A percentile compares a stretch with the other conserved stretches of the same genome.
Evolutionary conservation across 2,797 vertebrate species (phyloP).

Genomic region (Phoebastria nigripes): DNA sequence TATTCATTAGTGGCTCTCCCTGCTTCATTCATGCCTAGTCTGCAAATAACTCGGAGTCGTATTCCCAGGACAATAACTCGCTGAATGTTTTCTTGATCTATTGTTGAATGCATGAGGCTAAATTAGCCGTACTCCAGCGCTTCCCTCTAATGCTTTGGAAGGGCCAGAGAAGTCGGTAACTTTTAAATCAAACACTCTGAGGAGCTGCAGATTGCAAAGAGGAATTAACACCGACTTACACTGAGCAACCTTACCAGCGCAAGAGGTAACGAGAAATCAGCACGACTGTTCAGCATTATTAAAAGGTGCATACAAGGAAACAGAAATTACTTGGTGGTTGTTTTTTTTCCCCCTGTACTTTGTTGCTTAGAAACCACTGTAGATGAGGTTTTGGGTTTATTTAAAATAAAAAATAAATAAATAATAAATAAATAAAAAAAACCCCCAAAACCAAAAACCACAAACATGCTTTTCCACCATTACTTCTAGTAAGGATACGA

Average conservation of each 20-base stretch:
- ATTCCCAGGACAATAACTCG: neutral
- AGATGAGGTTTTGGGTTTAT: neutral
- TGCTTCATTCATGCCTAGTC: fast-evolving
- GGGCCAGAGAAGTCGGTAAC: fast-evolving
- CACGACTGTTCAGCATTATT: fast-evolving
- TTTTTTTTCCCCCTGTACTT: neutral
- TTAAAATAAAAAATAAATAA: neutral
- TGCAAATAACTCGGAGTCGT: fast-evolving
- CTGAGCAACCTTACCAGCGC: neutral
- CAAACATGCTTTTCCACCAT: fast-evolving
- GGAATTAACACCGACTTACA: neutral
- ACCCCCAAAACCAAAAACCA: neutral
- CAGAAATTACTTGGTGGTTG: neutral
- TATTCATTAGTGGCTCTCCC: neutral
- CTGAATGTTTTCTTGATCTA: neutral
- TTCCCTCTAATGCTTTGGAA: neutral
- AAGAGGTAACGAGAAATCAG: neutral
- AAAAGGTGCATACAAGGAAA: neutral
- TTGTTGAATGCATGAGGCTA: fast-evolving
- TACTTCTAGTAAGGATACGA: fast-evolving
- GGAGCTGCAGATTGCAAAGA: neutral
- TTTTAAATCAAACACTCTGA: neutral
- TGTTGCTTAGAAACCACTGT: slow-evolving; percentile 3
- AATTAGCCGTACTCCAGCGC: fast-evolving
- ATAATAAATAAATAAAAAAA: too few relatives aligned